Conservation (phyloP, 2,113 vertebrate genomes). For the Eulemur rufifrons region DNA sequence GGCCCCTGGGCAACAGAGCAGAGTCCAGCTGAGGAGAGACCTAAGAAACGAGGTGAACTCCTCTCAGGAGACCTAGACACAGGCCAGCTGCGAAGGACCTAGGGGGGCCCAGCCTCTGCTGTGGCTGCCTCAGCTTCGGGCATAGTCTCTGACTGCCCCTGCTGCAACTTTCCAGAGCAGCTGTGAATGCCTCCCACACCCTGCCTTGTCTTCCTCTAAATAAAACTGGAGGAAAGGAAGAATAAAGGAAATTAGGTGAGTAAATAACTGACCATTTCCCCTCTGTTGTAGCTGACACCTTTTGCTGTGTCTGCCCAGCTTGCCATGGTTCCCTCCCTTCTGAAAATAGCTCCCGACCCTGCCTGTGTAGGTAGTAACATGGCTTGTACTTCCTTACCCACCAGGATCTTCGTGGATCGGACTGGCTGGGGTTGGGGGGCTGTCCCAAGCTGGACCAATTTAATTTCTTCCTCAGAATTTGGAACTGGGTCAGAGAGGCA, state of each 20-base stretch:
- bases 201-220: not conserved
- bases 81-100: not conserved
- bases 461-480: slow-evolving; percentile 15
- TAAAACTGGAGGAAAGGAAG: not conserved
- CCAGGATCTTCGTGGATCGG: not conserved
- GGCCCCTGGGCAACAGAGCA: not conserved
- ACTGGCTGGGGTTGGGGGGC: not conserved
- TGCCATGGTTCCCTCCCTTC: not conserved
- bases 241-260: not conserved
- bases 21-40: not conserved
- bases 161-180: not conserved
- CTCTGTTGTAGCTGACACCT: not conserved
- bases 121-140: not conserved
- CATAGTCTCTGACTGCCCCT: not conserved
- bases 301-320: not conserved
- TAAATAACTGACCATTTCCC: not conserved
- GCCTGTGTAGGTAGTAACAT: not conserved
- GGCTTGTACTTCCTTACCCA: not conserved
- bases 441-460: not conserved
- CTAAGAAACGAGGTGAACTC: not conserved
- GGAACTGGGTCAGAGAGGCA: not conserved
- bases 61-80: not conserved
- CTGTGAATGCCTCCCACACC: not conserved
- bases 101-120: not conserved
- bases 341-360: not conserved